phyloP scores from a whole-genome alignment of 2,113 vertebrate species.

The Tragelaphus scriptus region DNA sequence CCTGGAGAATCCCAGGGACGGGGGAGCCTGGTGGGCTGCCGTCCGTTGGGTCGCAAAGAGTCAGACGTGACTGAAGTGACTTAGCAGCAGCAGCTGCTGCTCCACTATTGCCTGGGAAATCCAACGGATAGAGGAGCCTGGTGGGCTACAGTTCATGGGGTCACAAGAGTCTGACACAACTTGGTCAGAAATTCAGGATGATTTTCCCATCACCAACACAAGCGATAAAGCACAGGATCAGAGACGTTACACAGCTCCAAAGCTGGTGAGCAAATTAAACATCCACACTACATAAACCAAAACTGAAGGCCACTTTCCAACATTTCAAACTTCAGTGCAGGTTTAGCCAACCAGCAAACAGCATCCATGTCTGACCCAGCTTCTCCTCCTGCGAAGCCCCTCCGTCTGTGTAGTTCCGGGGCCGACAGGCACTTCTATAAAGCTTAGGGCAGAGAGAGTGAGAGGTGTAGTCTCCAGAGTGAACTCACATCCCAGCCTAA shows the following conservation, averaged over 20 bases:
- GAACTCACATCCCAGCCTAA: neutral
- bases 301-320: neutral
- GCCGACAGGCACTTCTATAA: accelerated
- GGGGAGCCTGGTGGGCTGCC: no score
- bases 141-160: neutral
- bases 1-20: no score
- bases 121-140: neutral
- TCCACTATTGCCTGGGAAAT: neutral
- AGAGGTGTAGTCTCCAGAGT: neutral
- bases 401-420: accelerated
- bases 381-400: neutral
- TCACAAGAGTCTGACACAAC: neutral
- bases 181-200: neutral
- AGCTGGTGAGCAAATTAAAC: neutral
- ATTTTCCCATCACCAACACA: no score
- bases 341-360: neutral
- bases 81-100: no score
- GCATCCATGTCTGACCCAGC: neutral
- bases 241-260: neutral
- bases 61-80: no score
- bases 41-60: no score
- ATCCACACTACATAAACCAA: neutral
- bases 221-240: neutral
- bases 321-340: neutral
- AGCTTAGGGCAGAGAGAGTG: neutral